Percentiles rank a stretch among this genome's conserved stretches.
These are phyloP conservation scores for Pycnomerus fuliginosus DNA, from an alignment of 2,888 invertebrate species.

Conservation along the genomic window DNA sequence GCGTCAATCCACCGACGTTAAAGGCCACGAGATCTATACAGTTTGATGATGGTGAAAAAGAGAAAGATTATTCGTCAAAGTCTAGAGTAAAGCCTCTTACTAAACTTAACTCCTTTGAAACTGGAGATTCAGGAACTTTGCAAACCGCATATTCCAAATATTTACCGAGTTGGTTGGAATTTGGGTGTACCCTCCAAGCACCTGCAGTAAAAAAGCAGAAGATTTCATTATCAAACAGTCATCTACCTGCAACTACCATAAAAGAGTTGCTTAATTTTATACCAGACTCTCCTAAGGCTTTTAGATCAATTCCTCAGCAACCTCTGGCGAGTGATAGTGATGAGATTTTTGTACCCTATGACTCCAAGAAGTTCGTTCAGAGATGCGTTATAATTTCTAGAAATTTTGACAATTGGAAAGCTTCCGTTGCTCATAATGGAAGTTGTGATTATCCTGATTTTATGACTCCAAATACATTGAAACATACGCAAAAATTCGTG, in stretches of 20 bases:
- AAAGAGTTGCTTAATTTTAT: constrained; percentile 57
- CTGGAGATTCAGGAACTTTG: constrained; percentile 58
- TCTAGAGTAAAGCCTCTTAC: constrained; percentile 25
- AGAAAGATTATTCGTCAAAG: constrained; percentile 27
- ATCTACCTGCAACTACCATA: constrained; percentile 52
- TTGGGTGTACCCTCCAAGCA: constrained; percentile 57
- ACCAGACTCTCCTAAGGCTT: constrained; percentile 53
- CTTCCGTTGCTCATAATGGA: constrained; percentile 47
- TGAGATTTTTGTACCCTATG: constrained; percentile 51
- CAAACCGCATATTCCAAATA: constrained; percentile 57
- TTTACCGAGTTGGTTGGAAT: constrained; percentile 62
- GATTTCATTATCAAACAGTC: constrained; percentile 52
- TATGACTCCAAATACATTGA: constrained; percentile 42
- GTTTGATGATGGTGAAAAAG: constrained; percentile 38
- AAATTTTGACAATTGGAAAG: constrained; percentile 64
- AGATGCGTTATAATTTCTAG: constrained; percentile 62
- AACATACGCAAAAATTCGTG: constrained; percentile 55
- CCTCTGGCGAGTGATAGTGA: constrained; percentile 42
- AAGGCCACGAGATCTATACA: constrained; percentile 42
- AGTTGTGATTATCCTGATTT: constrained; percentile 38
- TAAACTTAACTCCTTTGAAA: constrained; percentile 45
- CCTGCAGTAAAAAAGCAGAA: constrained; percentile 61
- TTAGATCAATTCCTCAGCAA: constrained; percentile 50
- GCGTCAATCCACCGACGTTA: constrained; percentile 36
- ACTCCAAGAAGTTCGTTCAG: constrained; percentile 47